Conservation (phyloP, 2,113 vertebrate species). For the Hirundichthys speculiger region DNA sequence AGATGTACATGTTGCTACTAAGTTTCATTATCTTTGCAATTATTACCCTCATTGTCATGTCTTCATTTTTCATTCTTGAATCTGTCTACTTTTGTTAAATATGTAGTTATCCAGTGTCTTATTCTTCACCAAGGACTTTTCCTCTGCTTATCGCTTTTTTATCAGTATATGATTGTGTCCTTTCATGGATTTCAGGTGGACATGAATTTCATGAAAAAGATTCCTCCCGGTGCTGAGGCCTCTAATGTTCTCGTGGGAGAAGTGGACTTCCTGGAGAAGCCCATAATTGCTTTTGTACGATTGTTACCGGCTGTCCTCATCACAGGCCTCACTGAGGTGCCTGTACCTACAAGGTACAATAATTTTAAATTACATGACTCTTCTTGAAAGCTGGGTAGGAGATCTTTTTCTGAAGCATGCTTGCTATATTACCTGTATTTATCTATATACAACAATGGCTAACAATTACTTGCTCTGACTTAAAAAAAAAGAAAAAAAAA, state of each 20-base stretch:
- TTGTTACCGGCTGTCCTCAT: constrained; percentile 93
- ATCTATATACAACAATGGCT: too few relatives aligned
- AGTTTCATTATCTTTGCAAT: constrained; percentile 20
- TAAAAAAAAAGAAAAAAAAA: too few relatives aligned
- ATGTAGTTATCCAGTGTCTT: too few relatives aligned
- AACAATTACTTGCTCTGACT: too few relatives aligned
- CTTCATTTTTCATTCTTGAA: constrained; percentile 12
- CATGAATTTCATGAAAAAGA: constrained; percentile 99
- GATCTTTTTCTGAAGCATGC: too few relatives aligned
- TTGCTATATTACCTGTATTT: too few relatives aligned
- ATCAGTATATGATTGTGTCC: not conserved
- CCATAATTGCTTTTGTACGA: constrained; percentile 93
- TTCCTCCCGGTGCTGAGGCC: constrained; percentile 93
- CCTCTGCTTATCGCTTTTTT: not conserved
- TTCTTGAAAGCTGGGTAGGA: too few relatives aligned
- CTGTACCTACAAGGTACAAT: constrained; percentile 91
- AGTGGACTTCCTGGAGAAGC: constrained; percentile 94
- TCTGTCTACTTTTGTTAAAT: not conserved
- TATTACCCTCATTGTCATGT: constrained; percentile 12
- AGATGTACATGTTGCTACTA: constrained; percentile 22
- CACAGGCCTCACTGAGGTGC: constrained; percentile 93
- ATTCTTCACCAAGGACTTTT: too few relatives aligned
- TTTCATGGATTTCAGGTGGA: constrained; percentile 86
- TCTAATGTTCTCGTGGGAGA: constrained; percentile 96
- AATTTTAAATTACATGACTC: too few relatives aligned